Evolutionary conservation across 1,140 invertebrate species (phyloP), one percentile per base, ranked within the genome.

Genomic region (Araneus ventricosus): DNA sequence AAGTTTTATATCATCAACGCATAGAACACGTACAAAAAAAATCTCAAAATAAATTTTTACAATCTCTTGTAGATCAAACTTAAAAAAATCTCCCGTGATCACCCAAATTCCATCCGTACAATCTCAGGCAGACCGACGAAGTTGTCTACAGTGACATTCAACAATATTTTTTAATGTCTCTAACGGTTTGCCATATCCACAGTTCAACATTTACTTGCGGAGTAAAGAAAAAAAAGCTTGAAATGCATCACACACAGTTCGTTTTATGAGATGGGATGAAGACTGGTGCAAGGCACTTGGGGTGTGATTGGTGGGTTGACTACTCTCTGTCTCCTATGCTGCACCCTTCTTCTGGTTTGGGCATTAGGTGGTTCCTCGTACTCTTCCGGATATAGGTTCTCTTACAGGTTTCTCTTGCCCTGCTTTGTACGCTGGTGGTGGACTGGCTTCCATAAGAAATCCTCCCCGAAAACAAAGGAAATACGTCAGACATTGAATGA

Each of bases 391-490:
- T 59, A 39, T 59, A 20, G 90, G 90, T 79, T 92, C 82, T 30
- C 91, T 4, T 34, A 80, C 24, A 2, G 91, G 91, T n/a, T 92
- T 92, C n/a, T n/a, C n/a, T 39, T 84, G 57, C 30, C 34, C 30
- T 61, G 20, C 20, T 27, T 92, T 92, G 6, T n/a, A n/a, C n/a
- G n/a, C n/a, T n/a, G 91, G 91, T 2, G 84, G 24, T 7, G 84
- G 82, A n/a, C 63, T 63, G 89, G 34, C n/a, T 61, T 90, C 89
- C 91, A 34, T 92, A n/a, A 92, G 24, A 92, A 92, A 7, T 92
- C 91, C 84, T 92, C 91, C 34, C 91, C 87, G 84, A 84, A 61
- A 52, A 82, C 7, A 8, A 30, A 24, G 17, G 30, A 57, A 86
- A 30, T 34, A n/a, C 7, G 5, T 39, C 8, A 82, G 37, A 24